Conservation (phyloP, 2,797 vertebrate species). For the Rhynchonycteris naso region DNA sequence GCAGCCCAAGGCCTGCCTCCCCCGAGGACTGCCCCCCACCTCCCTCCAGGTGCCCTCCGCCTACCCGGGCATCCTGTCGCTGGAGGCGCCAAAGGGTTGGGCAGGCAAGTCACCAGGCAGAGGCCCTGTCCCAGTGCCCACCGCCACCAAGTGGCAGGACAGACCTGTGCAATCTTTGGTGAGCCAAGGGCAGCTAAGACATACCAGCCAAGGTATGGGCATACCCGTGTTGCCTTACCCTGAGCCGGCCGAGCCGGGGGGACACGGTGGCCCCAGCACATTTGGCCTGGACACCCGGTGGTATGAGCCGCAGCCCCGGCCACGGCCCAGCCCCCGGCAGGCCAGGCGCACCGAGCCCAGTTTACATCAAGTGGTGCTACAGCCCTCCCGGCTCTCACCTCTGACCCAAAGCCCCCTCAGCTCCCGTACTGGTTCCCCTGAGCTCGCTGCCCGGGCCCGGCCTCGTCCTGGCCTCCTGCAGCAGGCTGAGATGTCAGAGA, state of each 20-base stretch:
- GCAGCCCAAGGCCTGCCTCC: conserved; percentile 90
- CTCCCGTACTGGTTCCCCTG: conserved; percentile 96
- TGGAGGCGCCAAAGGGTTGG: conserved; percentile 96
- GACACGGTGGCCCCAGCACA: conserved; percentile 94
- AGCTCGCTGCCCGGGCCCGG: conserved; percentile 95
- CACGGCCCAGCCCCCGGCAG: conserved; percentile 97
- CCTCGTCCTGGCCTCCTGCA: conserved; percentile 96
- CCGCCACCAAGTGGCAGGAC: conserved; percentile 93
- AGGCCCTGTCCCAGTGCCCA: conserved; percentile 84
- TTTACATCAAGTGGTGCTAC: conserved; percentile 99
- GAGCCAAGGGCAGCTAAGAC: conserved; percentile 99
- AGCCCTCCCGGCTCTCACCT: conserved; percentile 97
- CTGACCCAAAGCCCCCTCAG: conserved; percentile 98
- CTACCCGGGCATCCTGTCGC: conserved; percentile 96
- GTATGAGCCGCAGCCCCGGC: conserved; percentile 95
- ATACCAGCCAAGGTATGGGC: conserved; percentile 99
- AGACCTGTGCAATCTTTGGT: conserved; percentile 98
- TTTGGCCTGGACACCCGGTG: conserved; percentile 98
- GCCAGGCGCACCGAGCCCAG: conserved; percentile 95
- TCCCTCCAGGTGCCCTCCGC: conserved; percentile 91
- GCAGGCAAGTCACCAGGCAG: conserved; percentile 93
- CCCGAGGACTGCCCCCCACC: conserved; percentile 89
- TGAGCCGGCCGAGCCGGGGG: conserved; percentile 93
- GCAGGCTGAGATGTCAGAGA: conserved; percentile 94
- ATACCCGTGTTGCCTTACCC: conserved; percentile 99